phyloP scores from a whole-genome alignment of 2,888 invertebrate genomes.

The Mythimna impura region DNA sequence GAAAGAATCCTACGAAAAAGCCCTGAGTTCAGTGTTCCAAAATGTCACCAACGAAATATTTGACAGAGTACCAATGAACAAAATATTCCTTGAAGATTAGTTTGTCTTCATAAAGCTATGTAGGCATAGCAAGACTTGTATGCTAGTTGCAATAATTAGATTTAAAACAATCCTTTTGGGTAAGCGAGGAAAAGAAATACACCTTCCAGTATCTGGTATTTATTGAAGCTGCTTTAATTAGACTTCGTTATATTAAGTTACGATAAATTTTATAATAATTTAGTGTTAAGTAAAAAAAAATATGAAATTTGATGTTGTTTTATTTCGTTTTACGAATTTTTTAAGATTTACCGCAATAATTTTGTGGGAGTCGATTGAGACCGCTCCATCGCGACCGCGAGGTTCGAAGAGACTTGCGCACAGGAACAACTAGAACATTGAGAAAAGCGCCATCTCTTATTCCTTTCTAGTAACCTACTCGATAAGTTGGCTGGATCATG shows the following conservation, averaged over 20 bases:
- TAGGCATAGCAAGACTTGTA: conserved; percentile 21
- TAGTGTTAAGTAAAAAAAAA: conserved; percentile 49
- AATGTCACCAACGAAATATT: conserved; percentile 93
- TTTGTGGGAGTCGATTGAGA: not conserved
- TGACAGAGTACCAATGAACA: conserved; percentile 92
- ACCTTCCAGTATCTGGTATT: conserved; percentile 71
- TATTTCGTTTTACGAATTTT: conserved; percentile 33
- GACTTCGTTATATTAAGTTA: conserved; percentile 62
- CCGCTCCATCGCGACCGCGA: not conserved
- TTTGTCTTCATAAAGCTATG: conserved; percentile 16
- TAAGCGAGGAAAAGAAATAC: conserved; percentile 44
- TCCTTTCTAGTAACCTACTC: conserved; percentile 38
- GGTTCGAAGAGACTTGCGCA: not conserved
- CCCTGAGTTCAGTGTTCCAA: conserved; percentile 92
- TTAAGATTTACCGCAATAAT: not conserved
- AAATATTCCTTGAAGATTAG: conserved; percentile 90
- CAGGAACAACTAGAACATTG: conserved; percentile 15
- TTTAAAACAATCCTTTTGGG: conserved; percentile 30
- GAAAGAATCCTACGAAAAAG: conserved; percentile 92
- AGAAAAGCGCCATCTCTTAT: conserved; percentile 65
- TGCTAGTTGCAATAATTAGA: conserved; percentile 25
- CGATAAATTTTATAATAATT: conserved; percentile 23
- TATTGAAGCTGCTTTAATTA: conserved; percentile 85
- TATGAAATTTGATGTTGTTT: conserved; percentile 57
- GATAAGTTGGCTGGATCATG: conserved; percentile 29